These are phyloP conservation scores for Arge pagana DNA, from an alignment of 2,888 invertebrate species.

Conservation along the genomic window DNA sequence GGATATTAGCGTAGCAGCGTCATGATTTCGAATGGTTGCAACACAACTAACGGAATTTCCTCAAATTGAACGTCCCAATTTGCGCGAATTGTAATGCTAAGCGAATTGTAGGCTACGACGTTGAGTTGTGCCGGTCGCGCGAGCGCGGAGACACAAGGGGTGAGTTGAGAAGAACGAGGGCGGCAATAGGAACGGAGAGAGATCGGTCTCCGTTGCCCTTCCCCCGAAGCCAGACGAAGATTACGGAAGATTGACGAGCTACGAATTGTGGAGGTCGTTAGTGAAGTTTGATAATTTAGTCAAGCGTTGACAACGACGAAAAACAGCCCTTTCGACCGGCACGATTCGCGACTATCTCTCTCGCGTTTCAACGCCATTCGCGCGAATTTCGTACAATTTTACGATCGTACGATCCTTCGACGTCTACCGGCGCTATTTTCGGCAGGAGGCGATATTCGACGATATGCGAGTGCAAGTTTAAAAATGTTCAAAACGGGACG, in stretches of 20 bases:
- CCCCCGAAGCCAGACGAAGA: background rate
- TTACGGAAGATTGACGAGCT: constrained; percentile 18
- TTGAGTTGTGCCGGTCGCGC: background rate
- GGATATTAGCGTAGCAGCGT: too few species aligned
- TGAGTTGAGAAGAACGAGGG: background rate
- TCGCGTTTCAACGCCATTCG: too few species aligned
- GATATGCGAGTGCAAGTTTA: too few species aligned
- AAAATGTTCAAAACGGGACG: too few species aligned
- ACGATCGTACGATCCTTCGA: too few species aligned
- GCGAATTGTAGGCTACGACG: constrained; percentile 24
- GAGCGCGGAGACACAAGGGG: background rate
- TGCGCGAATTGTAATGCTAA: constrained; percentile 51
- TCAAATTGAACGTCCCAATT: constrained; percentile 49
- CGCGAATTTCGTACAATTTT: too few species aligned
- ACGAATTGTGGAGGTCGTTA: constrained; percentile 10
- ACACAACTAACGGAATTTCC: constrained; percentile 38
- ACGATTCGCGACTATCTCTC: too few species aligned
- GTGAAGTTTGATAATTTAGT: constrained; percentile 9
- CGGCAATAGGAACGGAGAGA: too few species aligned
- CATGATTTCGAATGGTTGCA: constrained; percentile 18
- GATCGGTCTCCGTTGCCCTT: background rate
- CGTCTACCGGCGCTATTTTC: too few species aligned
- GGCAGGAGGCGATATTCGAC: too few species aligned
- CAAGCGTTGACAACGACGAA: too few species aligned
- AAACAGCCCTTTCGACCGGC: too few species aligned